Evolutionary conservation across 2,797 vertebrate genomes (phyloP), one percentile per base, ranked within the genome.

Genomic region (Sylvilagus floridanus): DNA sequence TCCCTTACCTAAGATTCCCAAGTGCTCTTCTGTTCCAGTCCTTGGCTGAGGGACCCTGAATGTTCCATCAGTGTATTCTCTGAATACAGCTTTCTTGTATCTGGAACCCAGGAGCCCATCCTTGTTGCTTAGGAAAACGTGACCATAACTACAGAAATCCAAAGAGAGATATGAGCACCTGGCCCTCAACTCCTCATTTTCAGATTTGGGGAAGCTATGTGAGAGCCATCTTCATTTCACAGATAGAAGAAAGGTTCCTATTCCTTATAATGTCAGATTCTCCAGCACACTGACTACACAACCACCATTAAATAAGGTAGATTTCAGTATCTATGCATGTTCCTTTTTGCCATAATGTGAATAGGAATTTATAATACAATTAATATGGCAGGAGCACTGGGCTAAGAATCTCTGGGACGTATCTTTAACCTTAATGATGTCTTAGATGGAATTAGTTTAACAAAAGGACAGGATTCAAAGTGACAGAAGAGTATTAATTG

Each of bases 61-160:
- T 54, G 98, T 98, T 69, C 98, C 98, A 82, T 98, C 98, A 0
- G 95, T 98, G 79, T 98, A 98, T 65, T 98, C 98, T 78, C 97
- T 98, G 96, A 98, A 98, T 76, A 98, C 95, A 24, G 97, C 98
- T 90, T 98, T 98, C 97, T 98, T 98, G 96, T 98, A 98, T 93
- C 1, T 97, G 96, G 98, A 98, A 95, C 98, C 98, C 0, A 98
- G 97, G 24, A 98, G 98, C 24, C 98, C 98, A 0, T 98, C 91
- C 73, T 97, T 79, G 0, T 97, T 98, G 95, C 86, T 98, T 97
- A 98, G 92, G 95, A 98, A 98, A 30, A 98, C 50, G 0, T 98
- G 93, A 9, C 98, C 97, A 0, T 98, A 98, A 96, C 98, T 98
- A 97, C 84, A 96, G 72, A 96, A 97, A 72, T 92, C 35, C 96